These are phyloP conservation scores for Cryptoprocta ferox DNA, from an alignment of 2,797 vertebrate genomes.

Conservation along the genomic window DNA sequence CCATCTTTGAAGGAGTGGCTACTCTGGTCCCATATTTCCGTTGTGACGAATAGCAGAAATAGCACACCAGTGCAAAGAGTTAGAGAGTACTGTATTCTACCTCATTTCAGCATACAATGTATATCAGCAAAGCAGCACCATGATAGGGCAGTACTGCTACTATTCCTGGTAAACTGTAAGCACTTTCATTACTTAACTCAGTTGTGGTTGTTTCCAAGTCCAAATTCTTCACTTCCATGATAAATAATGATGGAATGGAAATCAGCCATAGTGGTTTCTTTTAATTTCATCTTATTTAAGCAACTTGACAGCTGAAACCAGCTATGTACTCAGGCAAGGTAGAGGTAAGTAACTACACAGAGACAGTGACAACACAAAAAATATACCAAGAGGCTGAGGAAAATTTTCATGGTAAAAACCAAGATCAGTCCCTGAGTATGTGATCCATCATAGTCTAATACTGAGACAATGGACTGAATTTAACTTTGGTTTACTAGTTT, in stretches of 20 bases:
- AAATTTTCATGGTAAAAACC: background rate
- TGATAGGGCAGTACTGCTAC: fast-evolving
- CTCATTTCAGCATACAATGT: background rate
- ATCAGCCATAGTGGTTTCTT: background rate
- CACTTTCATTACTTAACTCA: background rate
- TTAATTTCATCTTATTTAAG: background rate
- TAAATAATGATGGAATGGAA: background rate
- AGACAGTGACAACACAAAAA: background rate
- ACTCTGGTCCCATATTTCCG: background rate
- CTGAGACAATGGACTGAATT: background rate
- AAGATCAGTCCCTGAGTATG: background rate
- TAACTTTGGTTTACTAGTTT: background rate
- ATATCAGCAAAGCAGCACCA: background rate
- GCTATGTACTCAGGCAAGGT: background rate
- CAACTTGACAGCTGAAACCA: background rate
- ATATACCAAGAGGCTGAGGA: background rate
- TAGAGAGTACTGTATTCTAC: background rate
- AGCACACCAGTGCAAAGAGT: background rate
- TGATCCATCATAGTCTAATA: background rate
- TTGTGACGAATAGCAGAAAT: background rate
- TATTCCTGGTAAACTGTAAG: background rate
- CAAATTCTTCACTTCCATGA: background rate
- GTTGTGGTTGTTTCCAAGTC: background rate
- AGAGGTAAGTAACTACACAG: background rate
- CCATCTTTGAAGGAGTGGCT: background rate